Percentiles rank a stretch among this genome's conserved stretches.
phyloP scores from a whole-genome alignment of 2,113 vertebrate species.

The Dinomys branickii region DNA sequence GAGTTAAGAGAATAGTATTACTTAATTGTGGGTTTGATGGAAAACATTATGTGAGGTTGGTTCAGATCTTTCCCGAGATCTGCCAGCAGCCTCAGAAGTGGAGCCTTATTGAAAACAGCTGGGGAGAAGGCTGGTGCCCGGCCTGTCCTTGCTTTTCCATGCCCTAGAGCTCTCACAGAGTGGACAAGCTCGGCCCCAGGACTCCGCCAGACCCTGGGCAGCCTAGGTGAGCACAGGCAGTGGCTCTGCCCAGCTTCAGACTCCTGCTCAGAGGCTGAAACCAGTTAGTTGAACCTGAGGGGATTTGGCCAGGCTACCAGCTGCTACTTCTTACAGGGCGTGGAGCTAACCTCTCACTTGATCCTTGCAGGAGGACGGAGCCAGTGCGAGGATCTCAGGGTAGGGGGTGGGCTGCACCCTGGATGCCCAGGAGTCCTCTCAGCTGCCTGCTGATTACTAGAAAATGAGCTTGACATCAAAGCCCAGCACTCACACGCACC shows the following conservation, averaged over 20 bases:
- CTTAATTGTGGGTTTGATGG: conserved; percentile 82
- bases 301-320: neutral
- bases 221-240: neutral
- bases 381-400: neutral
- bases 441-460: neutral
- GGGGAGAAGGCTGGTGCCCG: conserved; percentile 62
- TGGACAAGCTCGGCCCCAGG: conserved; percentile 39
- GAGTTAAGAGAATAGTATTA: conserved; percentile 81
- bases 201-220: conserved; percentile 58
- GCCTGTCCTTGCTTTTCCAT: conserved; percentile 58
- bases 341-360: neutral
- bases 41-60: conserved; percentile 83
- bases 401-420: neutral
- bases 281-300: conserved; percentile 45
- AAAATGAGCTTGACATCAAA: neutral
- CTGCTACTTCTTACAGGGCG: neutral
- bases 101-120: conserved; percentile 82
- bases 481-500: neutral
- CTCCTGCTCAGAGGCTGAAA: conserved; percentile 38
- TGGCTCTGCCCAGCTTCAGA: conserved; percentile 44
- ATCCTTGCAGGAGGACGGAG: conserved; percentile 14
- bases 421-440: conserved; percentile 16
- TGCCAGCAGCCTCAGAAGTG: conserved; percentile 82
- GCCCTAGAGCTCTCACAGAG: conserved; percentile 59
- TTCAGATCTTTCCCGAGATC: conserved; percentile 78